Conservation (phyloP, 2,113 vertebrate genomes). For the Andinoacara biseriatus region DNA sequence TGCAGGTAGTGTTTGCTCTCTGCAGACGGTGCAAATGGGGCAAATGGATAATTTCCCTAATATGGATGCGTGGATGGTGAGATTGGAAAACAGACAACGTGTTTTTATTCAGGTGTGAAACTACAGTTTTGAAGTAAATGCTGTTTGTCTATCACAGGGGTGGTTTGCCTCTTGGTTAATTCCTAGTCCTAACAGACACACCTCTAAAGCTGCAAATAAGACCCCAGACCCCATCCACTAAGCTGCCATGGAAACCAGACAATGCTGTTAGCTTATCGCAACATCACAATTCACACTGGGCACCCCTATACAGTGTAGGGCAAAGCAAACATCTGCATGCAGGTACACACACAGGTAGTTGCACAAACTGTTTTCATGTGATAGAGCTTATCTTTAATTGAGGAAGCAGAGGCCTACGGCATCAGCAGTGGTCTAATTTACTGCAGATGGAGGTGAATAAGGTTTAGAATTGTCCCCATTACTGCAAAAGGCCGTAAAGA, state of each 20-base stretch:
- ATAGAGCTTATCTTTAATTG: slow-evolving; percentile 59
- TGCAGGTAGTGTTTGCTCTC: slow-evolving; percentile 41
- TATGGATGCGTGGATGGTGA: neutral
- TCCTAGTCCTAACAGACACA: slow-evolving; percentile 39
- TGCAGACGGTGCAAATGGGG: slow-evolving; percentile 19
- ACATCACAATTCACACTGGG: slow-evolving; percentile 27
- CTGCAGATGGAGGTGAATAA: slow-evolving; percentile 27
- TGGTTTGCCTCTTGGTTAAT: slow-evolving; percentile 4
- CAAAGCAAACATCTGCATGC: slow-evolving; percentile 18
- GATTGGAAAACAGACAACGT: neutral
- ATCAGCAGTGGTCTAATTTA: slow-evolving; percentile 45
- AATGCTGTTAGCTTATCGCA: slow-evolving; percentile 48
- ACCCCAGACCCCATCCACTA: slow-evolving; percentile 9
- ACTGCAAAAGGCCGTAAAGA: slow-evolving; percentile 65
- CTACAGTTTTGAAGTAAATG: neutral
- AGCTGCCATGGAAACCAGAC: slow-evolving; percentile 51
- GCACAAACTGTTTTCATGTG: slow-evolving; percentile 24
- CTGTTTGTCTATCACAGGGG: neutral
- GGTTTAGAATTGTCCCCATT: slow-evolving; percentile 47
- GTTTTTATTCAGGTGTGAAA: neutral
- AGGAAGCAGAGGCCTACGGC: slow-evolving; percentile 23
- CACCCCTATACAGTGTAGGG: neutral
- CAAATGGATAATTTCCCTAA: neutral
- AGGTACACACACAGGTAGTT: neutral
- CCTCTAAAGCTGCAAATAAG: slow-evolving; percentile 9